Evolutionary conservation across 2,888 invertebrate species (phyloP).

Genomic region (Lithodes maja): DNA sequence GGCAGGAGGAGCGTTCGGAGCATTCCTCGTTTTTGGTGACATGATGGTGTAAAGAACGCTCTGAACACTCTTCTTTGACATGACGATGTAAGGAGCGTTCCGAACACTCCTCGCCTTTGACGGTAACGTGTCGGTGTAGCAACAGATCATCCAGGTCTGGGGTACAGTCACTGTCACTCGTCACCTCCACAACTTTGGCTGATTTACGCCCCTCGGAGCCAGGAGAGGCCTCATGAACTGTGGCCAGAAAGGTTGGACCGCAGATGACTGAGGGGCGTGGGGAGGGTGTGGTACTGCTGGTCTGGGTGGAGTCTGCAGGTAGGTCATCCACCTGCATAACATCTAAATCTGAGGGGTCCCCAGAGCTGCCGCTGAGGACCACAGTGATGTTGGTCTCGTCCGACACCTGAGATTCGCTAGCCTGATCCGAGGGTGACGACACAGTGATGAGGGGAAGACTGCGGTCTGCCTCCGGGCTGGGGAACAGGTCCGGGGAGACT

Average conservation of each 20-base stretch:
- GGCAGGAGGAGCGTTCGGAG: slow-evolving; percentile 60
- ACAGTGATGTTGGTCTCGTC: slow-evolving; percentile 67
- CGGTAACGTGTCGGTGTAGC: slow-evolving; percentile 36
- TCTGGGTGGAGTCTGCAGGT: slow-evolving; percentile 24
- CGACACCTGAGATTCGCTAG: slow-evolving; percentile 64
- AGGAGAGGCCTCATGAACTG: slow-evolving; percentile 14
- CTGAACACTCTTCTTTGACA: too few species aligned
- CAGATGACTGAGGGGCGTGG: slow-evolving; percentile 54
- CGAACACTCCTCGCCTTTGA: slow-evolving; percentile 28
- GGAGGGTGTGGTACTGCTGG: not conserved
- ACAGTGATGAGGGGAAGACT: slow-evolving; percentile 70
- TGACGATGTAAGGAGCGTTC: slow-evolving; percentile 39
- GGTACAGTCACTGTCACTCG: slow-evolving; percentile 58
- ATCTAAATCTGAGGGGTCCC: slow-evolving; percentile 63
- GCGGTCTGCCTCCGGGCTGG: slow-evolving; percentile 53
- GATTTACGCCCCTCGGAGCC: not conserved
- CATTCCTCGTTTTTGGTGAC: slow-evolving; percentile 27
- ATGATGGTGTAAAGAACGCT: too few species aligned
- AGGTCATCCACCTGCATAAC: slow-evolving; percentile 54
- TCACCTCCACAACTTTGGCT: slow-evolving; percentile 45
- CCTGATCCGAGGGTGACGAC: slow-evolving; percentile 67
- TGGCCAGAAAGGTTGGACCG: slow-evolving; percentile 42
- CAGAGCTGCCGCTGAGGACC: slow-evolving; percentile 63
- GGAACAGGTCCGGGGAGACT: slow-evolving; percentile 59
- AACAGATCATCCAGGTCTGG: slow-evolving; percentile 57